Conservation (phyloP, 2,797 vertebrate genomes). For the Myripristis murdjan region DNA sequence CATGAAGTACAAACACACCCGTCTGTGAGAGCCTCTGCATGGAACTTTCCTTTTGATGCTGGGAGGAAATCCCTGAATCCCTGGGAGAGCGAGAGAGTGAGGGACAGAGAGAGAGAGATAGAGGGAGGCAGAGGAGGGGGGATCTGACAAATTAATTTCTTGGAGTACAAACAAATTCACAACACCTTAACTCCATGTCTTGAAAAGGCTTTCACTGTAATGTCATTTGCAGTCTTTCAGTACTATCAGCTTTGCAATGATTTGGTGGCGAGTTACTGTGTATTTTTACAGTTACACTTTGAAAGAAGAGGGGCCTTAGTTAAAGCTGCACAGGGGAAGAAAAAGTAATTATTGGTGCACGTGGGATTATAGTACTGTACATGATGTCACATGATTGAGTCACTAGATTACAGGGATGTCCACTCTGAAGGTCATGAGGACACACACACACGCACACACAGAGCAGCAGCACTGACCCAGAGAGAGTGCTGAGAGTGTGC, state of each 20-base stretch:
- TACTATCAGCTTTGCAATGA: not conserved
- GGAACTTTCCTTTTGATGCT: slow-evolving; percentile 64
- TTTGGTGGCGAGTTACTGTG: too few species aligned
- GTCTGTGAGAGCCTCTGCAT: slow-evolving; percentile 55
- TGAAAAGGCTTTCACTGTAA: not conserved
- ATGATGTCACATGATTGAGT: slow-evolving; percentile 2
- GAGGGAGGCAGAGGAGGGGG: not conserved
- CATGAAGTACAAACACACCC: slow-evolving; percentile 65
- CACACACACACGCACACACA: slow-evolving; percentile 1
- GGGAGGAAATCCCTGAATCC: slow-evolving; percentile 47
- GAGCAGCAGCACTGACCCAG: slow-evolving; percentile 29
- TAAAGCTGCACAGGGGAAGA: too few species aligned
- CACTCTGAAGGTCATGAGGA: slow-evolving; percentile 3
- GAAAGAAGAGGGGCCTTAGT: too few species aligned
- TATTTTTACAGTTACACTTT: not conserved
- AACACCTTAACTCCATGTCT: not conserved
- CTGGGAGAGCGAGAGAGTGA: slow-evolving; percentile 29
- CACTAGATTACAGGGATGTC: slow-evolving; percentile 19
- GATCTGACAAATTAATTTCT: too few species aligned
- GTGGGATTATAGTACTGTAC: too few species aligned
- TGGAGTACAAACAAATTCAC: not conserved
- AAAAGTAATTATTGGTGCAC: too few species aligned
- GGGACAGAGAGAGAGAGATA: slow-evolving; percentile 6
- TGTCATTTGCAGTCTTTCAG: not conserved
- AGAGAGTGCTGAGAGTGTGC: slow-evolving; percentile 52